These are phyloP conservation scores for Malacoctenus gilli DNA, from an alignment of 2,797 vertebrate genomes.

Conservation along the genomic window DNA sequence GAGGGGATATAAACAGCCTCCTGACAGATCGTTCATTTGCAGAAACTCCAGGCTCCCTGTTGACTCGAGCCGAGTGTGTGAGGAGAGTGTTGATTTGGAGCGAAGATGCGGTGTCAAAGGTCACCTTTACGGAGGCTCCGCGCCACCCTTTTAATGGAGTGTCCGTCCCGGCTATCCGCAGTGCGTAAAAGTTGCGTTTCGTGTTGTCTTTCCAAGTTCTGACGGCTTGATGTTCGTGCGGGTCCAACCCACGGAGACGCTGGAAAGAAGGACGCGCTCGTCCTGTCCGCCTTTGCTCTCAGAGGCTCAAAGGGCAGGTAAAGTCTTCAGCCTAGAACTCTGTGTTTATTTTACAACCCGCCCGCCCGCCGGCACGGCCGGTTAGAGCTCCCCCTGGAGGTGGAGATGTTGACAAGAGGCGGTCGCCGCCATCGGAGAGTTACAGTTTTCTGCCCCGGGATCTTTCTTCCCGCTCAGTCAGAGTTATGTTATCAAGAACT, in stretches of 20 bases:
- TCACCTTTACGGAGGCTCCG: constrained; percentile 53
- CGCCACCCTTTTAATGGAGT: constrained; percentile 50
- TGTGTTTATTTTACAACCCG: constrained; percentile 77
- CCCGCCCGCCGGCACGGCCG: constrained; percentile 54
- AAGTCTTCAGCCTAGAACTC: constrained; percentile 70
- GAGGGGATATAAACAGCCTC: constrained; percentile 80
- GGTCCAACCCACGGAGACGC: constrained; percentile 39
- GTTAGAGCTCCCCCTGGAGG: constrained; percentile 65
- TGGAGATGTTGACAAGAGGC: constrained; percentile 31
- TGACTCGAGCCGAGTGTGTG: constrained; percentile 57
- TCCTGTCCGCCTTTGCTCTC: constrained; percentile 54
- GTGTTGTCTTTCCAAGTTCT: constrained; percentile 48
- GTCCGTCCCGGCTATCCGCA: constrained; percentile 41
- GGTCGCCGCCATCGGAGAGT: constrained; percentile 57
- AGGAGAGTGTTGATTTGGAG: constrained; percentile 73
- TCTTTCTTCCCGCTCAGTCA: no score
- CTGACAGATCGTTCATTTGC: constrained; percentile 82
- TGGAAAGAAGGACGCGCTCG: constrained; percentile 33
- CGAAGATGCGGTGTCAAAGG: constrained; percentile 58
- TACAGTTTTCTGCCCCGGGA: constrained; percentile 49
- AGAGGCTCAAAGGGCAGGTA: constrained; percentile 66
- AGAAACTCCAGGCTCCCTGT: constrained; percentile 76
- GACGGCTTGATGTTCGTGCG: constrained; percentile 48
- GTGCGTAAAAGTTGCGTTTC: constrained; percentile 63
- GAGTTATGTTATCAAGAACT: no score